These are phyloP conservation scores for Macaca fascicularis DNA, from an alignment of 2,113 vertebrate genomes.

Conservation along the genomic window DNA sequence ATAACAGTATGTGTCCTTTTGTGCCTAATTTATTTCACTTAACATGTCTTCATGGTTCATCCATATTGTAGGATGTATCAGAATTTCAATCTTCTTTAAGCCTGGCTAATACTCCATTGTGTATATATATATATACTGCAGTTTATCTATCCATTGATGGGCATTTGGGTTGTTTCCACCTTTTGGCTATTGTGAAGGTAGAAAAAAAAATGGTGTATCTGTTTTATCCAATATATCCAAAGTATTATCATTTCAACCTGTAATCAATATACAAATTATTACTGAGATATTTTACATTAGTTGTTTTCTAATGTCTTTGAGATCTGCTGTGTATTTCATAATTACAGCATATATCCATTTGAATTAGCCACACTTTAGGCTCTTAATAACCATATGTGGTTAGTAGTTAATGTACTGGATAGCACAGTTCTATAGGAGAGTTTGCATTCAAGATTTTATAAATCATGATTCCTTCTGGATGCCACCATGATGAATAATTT, in stretches of 20 bases:
- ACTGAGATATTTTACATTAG: neutral
- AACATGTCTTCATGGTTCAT: neutral
- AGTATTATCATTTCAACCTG: neutral
- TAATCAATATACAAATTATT: neutral
- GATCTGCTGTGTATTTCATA: neutral
- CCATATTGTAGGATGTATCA: neutral
- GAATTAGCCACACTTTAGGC: neutral
- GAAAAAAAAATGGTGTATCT: neutral
- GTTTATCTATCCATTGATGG: neutral
- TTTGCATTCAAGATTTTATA: neutral
- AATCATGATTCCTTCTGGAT: neutral
- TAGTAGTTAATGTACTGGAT: neutral
- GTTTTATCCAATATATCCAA: neutral
- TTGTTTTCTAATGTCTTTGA: neutral
- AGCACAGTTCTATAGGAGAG: neutral
- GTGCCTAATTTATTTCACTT: neutral
- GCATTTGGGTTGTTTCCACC: neutral
- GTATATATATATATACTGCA: neutral
- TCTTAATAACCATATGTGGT: neutral
- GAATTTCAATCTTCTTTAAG: neutral
- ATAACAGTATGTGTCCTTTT: neutral
- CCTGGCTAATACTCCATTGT: neutral
- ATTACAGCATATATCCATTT: neutral
- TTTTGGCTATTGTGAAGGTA: neutral
- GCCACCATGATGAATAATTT: neutral